Evolutionary conservation across 2,888 invertebrate species (phyloP).

Genomic region (Cyclophora albipunctata): DNA sequence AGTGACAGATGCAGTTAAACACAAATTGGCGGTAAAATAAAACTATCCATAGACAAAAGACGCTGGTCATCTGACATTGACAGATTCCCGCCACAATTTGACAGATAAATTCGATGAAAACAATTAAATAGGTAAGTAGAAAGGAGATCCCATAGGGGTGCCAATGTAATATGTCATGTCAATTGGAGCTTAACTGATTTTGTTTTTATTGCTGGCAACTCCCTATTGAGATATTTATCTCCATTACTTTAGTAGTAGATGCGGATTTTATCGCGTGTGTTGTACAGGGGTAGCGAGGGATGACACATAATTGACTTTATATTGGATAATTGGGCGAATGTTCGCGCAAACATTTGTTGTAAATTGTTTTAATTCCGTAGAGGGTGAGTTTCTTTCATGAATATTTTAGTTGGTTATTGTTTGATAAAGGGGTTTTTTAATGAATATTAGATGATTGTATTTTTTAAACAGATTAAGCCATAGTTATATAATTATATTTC

Average conservation of each 20-base stretch:
- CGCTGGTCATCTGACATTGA: constrained; percentile 12
- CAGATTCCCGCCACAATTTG: constrained; percentile 46
- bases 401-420: constrained; percentile 20
- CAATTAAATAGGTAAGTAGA: constrained; percentile 9
- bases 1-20: no score
- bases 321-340: constrained; percentile 58
- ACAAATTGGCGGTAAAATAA: no score
- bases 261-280: constrained; percentile 65
- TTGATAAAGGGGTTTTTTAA: constrained; percentile 1
- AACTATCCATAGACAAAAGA: constrained; percentile 31
- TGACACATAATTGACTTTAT: constrained; percentile 59
- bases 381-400: constrained; percentile 30
- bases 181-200: constrained; percentile 69
- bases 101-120: constrained; percentile 41
- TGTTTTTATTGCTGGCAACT: constrained; percentile 60
- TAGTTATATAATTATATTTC: no score
- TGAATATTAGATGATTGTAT: neutral
- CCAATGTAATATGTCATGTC: constrained; percentile 55
- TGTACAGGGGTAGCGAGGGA: constrained; percentile 51
- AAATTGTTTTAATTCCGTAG: constrained; percentile 52
- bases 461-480: neutral
- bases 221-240: constrained; percentile 69
- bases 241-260: constrained; percentile 63
- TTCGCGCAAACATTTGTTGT: constrained; percentile 40
- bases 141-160: constrained; percentile 23